A percentile compares a stretch with the other conserved stretches of the same genome.
Evolutionary conservation across 2,797 vertebrate genomes (phyloP).

Genomic region (Cygnus olor): DNA sequence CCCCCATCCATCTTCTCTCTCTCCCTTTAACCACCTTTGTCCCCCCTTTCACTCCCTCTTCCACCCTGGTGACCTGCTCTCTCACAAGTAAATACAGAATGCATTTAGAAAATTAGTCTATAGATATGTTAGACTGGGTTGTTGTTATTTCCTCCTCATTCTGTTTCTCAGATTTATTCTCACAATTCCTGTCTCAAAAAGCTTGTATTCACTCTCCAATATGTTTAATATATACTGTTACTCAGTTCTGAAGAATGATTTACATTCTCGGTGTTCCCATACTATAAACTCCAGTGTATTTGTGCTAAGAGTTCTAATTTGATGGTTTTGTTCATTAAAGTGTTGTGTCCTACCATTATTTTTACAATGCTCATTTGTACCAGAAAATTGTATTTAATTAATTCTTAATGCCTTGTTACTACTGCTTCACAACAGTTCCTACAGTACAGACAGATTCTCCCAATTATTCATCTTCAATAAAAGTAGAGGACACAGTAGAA

Average conservation of each 20-base stretch:
- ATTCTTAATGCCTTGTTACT: fast-evolving
- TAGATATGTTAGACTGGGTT: not conserved
- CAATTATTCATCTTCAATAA: not conserved
- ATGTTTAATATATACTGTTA: not conserved
- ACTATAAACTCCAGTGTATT: not conserved
- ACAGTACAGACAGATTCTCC: fast-evolving
- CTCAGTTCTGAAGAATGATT: fast-evolving
- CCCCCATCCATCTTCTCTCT: not conserved
- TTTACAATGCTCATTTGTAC: fast-evolving
- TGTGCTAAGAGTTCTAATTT: not conserved
- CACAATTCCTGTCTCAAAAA: not conserved
- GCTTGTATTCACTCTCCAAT: not conserved
- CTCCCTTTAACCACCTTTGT: too few species aligned
- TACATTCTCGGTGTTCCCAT: not conserved
- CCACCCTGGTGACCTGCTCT: not conserved
- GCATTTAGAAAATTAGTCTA: not conserved
- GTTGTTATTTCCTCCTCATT: not conserved
- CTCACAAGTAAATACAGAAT: not conserved
- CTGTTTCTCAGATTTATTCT: not conserved
- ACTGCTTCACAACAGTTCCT: fast-evolving
- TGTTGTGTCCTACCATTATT: not conserved
- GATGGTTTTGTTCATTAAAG: not conserved
- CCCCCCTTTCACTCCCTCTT: too few species aligned
- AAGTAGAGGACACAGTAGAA: fast-evolving
- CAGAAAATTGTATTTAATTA: not conserved